Conservation (phyloP, 2,797 vertebrate genomes). For the Phoxinus dragarum region DNA sequence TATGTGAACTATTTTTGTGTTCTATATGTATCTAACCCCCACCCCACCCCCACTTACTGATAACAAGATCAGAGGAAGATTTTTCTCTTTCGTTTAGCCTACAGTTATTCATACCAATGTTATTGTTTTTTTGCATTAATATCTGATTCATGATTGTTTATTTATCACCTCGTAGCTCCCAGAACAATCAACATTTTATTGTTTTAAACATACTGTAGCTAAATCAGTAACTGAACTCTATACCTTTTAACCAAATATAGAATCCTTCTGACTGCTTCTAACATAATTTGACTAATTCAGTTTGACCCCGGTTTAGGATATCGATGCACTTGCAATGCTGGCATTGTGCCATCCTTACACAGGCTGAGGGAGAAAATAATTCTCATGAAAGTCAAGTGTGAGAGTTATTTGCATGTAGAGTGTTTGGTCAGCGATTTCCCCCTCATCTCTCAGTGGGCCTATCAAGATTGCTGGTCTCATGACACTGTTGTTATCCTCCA, state of each 20-base stretch:
- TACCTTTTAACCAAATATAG: slow-evolving; percentile 9
- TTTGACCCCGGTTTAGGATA: slow-evolving; percentile 33
- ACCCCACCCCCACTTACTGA: not conserved
- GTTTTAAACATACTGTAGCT: not conserved
- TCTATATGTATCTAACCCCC: not conserved
- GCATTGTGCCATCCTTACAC: slow-evolving; percentile 12
- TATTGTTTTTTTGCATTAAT: not conserved
- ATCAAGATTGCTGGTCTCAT: slow-evolving; percentile 26
- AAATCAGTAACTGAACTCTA: slow-evolving; percentile 11
- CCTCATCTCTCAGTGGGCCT: slow-evolving; percentile 16
- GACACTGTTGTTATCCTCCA: slow-evolving; percentile 26
- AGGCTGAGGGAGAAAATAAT: slow-evolving; percentile 41
- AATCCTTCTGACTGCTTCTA: slow-evolving; percentile 3
- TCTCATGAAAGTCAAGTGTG: slow-evolving; percentile 43
- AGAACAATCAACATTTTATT: not conserved
- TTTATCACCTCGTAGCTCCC: not conserved
- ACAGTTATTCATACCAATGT: not conserved
- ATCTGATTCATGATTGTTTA: slow-evolving; percentile 5
- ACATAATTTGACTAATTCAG: slow-evolving; percentile 23
- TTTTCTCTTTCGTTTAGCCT: not conserved
- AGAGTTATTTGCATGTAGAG: slow-evolving; percentile 30
- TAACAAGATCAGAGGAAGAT: slow-evolving; percentile 9
- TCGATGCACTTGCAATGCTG: slow-evolving; percentile 27
- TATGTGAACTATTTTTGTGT: not conserved
- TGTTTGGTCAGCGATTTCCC: slow-evolving; percentile 24